Base-by-base conservation (phyloP, 2,113 vertebrate species). In the Prolemur simus region DNA sequence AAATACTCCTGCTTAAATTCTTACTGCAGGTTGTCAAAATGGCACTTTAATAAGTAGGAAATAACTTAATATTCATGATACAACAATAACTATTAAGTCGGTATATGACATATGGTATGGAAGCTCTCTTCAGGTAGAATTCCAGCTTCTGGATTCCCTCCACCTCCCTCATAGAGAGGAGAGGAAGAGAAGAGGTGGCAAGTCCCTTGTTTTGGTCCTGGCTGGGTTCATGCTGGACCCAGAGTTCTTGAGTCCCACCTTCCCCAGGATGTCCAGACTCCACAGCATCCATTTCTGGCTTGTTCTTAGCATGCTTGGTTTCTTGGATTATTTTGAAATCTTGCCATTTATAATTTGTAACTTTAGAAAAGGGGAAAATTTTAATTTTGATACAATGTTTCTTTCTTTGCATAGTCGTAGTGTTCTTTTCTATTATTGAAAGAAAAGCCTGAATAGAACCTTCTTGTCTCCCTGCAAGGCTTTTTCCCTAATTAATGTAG, bases 301-400 rank as follows among this genome's bases (percentile, higher is more conserved):
- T 71, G 9, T 82, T n/a, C 58, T 85, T 29, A 71, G 29, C 32
- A 74, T 56, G 32, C 23, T 13, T 90, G 69, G 29, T 83, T 80
- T 87, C 93, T 90, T 63, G 34, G 71, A 17, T 74, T 94, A 71
- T n/a, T 88, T 97, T 77, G 21, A 96, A 96, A 87, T 90, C 45
- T 95, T 96, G 60, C 49, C 12, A 58, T 90, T 87, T 14, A 56
- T 74, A 91, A 63, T 10, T 83, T 87, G 6, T 81, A 77, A 87
- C 71, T 92, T 87, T 37, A 89, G 63, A 56, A 95, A 87, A 58
- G 39, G 42, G 4, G 49, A 15, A 13, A 71, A 71, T 29, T 87
- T 87, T 92, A 42, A 73, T 96, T 81, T 83, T 87, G 92, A 32
- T 45, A 32, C 81, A 6, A 7, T 27, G 29, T 86, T 92, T 73